Conservation (phyloP, 2,113 vertebrate genomes). For the Fulmarus glacialis region DNA sequence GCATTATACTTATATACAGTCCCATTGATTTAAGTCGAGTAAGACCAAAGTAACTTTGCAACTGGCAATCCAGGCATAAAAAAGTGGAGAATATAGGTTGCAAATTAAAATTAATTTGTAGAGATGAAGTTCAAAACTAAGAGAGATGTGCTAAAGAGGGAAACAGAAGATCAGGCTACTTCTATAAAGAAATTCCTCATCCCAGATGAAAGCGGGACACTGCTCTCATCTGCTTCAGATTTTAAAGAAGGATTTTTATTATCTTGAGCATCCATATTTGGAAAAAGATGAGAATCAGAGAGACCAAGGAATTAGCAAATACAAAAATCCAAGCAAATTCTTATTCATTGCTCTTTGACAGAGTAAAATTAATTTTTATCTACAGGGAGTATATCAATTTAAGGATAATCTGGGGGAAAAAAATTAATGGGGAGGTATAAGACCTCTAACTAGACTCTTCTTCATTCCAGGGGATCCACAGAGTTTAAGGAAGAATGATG, state of each 20-base stretch:
- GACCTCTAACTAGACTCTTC: not conserved
- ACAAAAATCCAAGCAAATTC: not conserved
- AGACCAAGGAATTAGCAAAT: not conserved
- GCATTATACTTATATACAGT: not conserved
- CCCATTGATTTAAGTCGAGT: not conserved
- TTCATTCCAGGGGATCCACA: not conserved
- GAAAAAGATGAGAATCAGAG: not conserved
- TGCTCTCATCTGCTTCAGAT: not conserved
- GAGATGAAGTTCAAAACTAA: not conserved
- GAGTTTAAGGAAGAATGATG: not conserved
- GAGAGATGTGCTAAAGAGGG: not conserved
- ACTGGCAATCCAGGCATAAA: not conserved
- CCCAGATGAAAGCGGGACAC: not conserved
- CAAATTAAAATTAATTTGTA: not conserved
- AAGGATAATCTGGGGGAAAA: not conserved
- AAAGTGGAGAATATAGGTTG: not conserved
- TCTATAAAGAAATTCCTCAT: not conserved
- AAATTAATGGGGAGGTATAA: not conserved
- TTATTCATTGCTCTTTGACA: not conserved
- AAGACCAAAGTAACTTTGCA: not conserved
- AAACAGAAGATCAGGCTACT: not conserved
- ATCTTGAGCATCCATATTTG: not conserved
- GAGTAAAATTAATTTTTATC: slow-evolving; percentile 15
- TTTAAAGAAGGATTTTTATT: not conserved
- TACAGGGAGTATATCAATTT: not conserved